These are phyloP conservation scores for Chondrilla cf. caribensis DNA, from an alignment of 37 sponge, comb jelly and placozoan species.

Conservation along the genomic window DNA sequence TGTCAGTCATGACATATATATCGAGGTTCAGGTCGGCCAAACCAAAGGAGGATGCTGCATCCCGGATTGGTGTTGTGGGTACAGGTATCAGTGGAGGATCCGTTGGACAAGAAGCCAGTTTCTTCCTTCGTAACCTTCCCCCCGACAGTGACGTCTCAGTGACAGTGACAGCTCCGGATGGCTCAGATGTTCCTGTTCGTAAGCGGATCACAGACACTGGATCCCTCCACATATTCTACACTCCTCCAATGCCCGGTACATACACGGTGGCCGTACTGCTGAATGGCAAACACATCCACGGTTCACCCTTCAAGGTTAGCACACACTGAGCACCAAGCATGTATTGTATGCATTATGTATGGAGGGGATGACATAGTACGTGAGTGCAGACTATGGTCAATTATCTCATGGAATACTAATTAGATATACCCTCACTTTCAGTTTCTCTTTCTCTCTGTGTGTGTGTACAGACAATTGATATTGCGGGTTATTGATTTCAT, in stretches of 20 bases:
- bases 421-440: no score
- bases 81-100: conserved; percentile 27
- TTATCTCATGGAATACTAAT: no score
- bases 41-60: conserved; percentile 13
- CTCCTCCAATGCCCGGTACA: conserved; percentile 32
- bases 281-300: conserved; percentile 31
- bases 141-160: conserved; percentile 2
- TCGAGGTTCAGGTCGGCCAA: conserved; percentile 36
- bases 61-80: not conserved
- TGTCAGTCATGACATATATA: conserved; percentile 59
- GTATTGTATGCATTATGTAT: not conserved
- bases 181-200: not conserved
- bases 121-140: not conserved
- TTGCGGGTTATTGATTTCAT: no score
- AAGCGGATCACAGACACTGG: not conserved
- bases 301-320: conserved; percentile 42
- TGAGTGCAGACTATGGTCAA: no score
- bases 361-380: no score
- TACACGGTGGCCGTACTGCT: conserved; percentile 37
- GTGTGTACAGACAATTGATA: no score
- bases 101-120: conserved; percentile 22
- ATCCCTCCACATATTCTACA: conserved; percentile 21
- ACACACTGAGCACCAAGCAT: not conserved
- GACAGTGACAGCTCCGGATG: conserved; percentile 24
- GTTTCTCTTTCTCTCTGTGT: no score